Evolutionary conservation across 1,140 invertebrate genomes (phyloP), one percentile per base, ranked within the genome.

Genomic region (Cheumatopsyche charites): DNA sequence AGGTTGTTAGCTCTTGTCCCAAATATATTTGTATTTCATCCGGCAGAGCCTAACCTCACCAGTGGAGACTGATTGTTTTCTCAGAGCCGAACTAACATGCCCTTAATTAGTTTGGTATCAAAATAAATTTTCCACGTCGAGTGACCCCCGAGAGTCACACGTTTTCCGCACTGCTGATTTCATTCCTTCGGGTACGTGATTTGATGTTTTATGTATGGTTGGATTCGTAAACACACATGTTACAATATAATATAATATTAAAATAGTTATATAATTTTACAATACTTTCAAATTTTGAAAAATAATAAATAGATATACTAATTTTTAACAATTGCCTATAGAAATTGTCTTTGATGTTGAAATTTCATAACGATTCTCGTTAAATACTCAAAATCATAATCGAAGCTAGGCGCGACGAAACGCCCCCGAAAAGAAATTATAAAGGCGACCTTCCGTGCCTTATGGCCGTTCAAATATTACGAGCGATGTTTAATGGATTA

Each of bases 71-170:
- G 63, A 66, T 66, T 66, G 63, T 66, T 66, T 66, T 47, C 63
- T 41, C 63, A 66, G 43, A 66, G 23, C 63, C 63, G 25, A 66
- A 66, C 63, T 66, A 66, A 66, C 63, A 66, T 42, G 63, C 42
- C 13, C 63, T 47, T 66, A 66, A 66, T 66, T 66, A 66, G 63
- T 66, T 66, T 21, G 43, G 43, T 66, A 66, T 66, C 63, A 66
- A 66, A 66, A 66, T 66, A 66, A 66, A 66, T 66, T 66, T 66
- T 47, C 63, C 63, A 42, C 63, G 41, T 66, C 63, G 47, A 26
- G 43, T 66, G 42, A 66, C 63, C 43, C 47, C 42, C 25, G 63
- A 26, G 41, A 47, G 15, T 42, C 29, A 9, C 29, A 36, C 29
- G 29, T 36, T 36, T 36, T 36, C 29, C 29, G 29, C 29, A 36